A percentile compares a stretch with the other conserved stretches of the same genome.
Evolutionary conservation across 2,888 invertebrate species (phyloP).

Genomic region (Alsophila aescularia): DNA sequence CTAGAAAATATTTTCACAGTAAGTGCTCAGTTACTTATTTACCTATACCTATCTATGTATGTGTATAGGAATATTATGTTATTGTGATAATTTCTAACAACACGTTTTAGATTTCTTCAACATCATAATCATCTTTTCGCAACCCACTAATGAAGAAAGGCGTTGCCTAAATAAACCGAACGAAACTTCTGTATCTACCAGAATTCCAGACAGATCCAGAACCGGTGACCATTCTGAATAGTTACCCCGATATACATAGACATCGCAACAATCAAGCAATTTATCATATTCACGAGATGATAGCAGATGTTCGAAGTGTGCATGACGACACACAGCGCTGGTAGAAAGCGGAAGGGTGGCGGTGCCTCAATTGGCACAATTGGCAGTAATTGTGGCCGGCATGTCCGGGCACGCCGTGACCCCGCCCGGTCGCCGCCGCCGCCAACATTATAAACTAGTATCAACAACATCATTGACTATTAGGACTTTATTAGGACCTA

Average conservation of each 20-base stretch:
- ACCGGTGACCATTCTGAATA: background rate
- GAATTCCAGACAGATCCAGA: background rate
- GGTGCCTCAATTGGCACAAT: slow-evolving; percentile 79
- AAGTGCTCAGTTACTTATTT: too few species aligned
- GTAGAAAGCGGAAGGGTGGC: slow-evolving; percentile 82
- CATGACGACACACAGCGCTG: slow-evolving; percentile 41
- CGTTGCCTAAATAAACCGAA: too few species aligned
- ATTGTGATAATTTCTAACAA: too few species aligned
- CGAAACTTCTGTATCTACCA: background rate
- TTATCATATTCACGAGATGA: slow-evolving; percentile 41
- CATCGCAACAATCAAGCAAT: slow-evolving; percentile 37
- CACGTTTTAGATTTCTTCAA: too few species aligned
- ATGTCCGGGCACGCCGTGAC: slow-evolving; percentile 73
- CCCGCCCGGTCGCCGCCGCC: slow-evolving; percentile 28
- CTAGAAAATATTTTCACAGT: too few species aligned
- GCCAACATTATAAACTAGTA: slow-evolving; percentile 9
- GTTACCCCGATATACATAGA: slow-evolving; percentile 16
- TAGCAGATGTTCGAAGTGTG: slow-evolving; percentile 65
- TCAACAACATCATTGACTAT: too few species aligned
- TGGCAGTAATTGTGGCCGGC: slow-evolving; percentile 82
- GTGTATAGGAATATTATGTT: too few species aligned
- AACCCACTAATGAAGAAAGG: too few species aligned
- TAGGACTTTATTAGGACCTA: too few species aligned
- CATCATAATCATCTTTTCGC: too few species aligned
- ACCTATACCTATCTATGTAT: too few species aligned